A percentile compares a stretch with the other conserved stretches of the same genome.
phyloP scores from a whole-genome alignment of 2,113 vertebrate species.

The Plestiodon gilberti region DNA sequence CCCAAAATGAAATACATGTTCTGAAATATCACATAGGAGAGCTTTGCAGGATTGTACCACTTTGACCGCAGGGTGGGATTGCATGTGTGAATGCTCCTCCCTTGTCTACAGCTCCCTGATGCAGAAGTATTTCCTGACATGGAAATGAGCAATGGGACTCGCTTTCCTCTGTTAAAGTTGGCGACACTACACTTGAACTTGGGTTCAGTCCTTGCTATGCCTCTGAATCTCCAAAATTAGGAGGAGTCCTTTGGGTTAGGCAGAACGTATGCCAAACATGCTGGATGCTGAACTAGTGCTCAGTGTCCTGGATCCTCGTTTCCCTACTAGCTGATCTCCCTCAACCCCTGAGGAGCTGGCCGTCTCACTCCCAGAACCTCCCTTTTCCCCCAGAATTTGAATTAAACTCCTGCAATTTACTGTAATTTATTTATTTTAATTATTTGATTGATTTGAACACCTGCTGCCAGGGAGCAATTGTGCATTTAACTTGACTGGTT shows the following conservation, averaged over 20 bases:
- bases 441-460: constrained; percentile 17
- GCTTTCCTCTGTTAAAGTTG: background rate
- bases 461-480: background rate
- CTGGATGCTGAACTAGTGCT: background rate
- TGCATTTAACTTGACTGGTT: constrained; percentile 2
- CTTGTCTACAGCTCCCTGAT: background rate
- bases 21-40: no score
- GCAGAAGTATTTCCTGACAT: background rate
- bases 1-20: no score
- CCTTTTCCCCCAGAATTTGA: background rate
- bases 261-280: background rate
- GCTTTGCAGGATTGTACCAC: no score
- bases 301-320: background rate
- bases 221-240: background rate
- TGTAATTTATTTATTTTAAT: constrained; percentile 30
- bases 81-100: background rate
- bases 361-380: background rate
- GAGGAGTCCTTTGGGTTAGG: background rate
- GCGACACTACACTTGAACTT: background rate
- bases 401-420: background rate
- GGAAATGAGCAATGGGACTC: background rate
- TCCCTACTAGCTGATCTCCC: background rate
- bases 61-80: no score
- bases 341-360: background rate
- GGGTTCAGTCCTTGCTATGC: background rate